Base-by-base conservation (phyloP, 2,888 invertebrate species). In the Andrena hattorfiana region DNA sequence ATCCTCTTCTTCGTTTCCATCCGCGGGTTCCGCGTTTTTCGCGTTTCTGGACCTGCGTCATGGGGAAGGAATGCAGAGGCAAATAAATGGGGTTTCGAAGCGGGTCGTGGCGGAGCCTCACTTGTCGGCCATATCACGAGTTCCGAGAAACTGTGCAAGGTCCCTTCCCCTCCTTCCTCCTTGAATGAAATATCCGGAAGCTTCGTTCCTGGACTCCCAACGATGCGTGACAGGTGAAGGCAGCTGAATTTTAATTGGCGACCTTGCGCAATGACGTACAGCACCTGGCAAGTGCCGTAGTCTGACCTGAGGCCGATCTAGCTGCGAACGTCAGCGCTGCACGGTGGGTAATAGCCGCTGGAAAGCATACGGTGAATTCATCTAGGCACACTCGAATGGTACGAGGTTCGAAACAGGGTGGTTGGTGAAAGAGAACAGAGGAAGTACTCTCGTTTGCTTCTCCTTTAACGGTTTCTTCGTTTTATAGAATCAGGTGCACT, bases 1-100 rank as follows among this genome's bases (percentile, higher is more conserved):
- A 0, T 94, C 93, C 67, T 94, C 94, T 30, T 95, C 95, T 84
- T 96, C 68, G 16, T 81, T 73, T 68, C 30, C 66, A 68, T 49
- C 71, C 20, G 1, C 7, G 35, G 28, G 26, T 66, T 68, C 70
- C 64, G 59, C 49, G 26, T 28, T 20, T 81, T 26, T 66, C 32
- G 2, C 56, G 7, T 3, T 20, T 0, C 1, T 2, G 4, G 1
- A 32, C 13, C 67, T 74, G 56, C 4, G 8, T 85, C 71, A 79
- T 54, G 67, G 20, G 32, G 16, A 60, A 66, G 10, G 69, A 86
- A 84, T 73, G 68, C 67, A 77, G 49, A 35, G 59, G 74, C 28
- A 76, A 48, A 56, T 48, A 35, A 64, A 35, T 23, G 80, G 48
- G 26, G 48, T 77, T 64, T 60, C 30, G 71, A 66, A 60, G 51